Evolutionary conservation across 1,140 invertebrate species (phyloP).

Genomic region (Triops cancriformis): DNA sequence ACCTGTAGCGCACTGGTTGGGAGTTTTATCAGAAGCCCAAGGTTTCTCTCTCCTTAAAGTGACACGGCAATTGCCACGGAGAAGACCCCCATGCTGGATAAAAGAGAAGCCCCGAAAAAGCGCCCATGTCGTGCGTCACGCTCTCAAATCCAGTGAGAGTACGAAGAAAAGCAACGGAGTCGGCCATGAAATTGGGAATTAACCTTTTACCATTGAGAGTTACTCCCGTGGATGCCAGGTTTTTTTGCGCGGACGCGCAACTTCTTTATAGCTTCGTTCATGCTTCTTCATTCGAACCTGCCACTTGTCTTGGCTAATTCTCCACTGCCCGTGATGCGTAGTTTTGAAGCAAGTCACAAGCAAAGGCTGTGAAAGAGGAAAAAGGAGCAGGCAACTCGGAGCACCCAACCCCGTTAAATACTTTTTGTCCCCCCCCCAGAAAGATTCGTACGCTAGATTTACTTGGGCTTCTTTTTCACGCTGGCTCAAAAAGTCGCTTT

Average conservation of each 20-base stretch:
- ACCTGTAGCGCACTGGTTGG: not conserved
- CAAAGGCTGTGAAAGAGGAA: not conserved
- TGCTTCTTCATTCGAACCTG: not conserved
- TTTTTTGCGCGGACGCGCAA: slow-evolving; percentile 7
- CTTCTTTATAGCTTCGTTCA: slow-evolving; percentile 3
- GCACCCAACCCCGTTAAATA: not conserved
- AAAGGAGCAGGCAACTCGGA: not conserved
- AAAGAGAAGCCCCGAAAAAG: not conserved
- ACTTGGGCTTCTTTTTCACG: not conserved
- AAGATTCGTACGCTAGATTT: not conserved
- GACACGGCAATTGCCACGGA: slow-evolving; percentile 12
- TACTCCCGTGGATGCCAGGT: not conserved
- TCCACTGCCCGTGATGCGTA: not conserved
- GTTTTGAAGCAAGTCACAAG: not conserved
- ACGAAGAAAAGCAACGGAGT: slow-evolving; percentile 13
- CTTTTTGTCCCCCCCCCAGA: not conserved
- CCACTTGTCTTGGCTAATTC: not conserved
- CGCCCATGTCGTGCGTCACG: slow-evolving; percentile 8
- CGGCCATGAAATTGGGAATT: slow-evolving; percentile 13
- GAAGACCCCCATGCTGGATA: not conserved
- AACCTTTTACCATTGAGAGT: slow-evolving; percentile 7
- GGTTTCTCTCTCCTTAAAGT: slow-evolving; percentile 8
- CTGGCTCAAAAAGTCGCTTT: not conserved
- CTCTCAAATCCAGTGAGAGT: slow-evolving; percentile 8
- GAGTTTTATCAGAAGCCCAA: slow-evolving; percentile 3